Base-by-base conservation (phyloP, 2,888 invertebrate species). In the Augiades crinisus region DNA sequence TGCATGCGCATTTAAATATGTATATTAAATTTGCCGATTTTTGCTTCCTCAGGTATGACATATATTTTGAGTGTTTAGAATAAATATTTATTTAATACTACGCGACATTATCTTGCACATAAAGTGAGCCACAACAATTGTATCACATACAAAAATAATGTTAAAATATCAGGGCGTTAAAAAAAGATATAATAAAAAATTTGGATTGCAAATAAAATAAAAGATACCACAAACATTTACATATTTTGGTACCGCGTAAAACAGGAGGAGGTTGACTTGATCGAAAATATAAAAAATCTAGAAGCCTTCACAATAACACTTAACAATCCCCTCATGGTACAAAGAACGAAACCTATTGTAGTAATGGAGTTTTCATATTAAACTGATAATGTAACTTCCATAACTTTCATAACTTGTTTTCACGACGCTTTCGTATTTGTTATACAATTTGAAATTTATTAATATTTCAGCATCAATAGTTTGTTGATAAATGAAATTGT, bases 191-290 rank as follows among this genome's bases (percentile, higher is more conserved):
- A 62, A 57, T 54, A 41, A 57, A 51, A 60, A 52, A 52, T 45
- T 50, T 43, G 37, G 37, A 33, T 33, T 58, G 62, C 59, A 56
- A 63, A 67, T 60, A 53, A 50, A 54, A 37, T 21, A 45, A 33
- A 53, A 36, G 36, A 24, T 40, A 33, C 33, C 16, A 47, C 33
- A 41, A 37, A 54, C 24, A 53, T 47, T 27, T 33, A 30, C 30
- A 43, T 19, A 31, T 19, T 71, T 71, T 70, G 70, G 69, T 75
- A 68, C 67, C 75, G 78, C 75, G 83, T n/a, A 79, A 81, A 87
- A 88, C 88, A 88, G 88, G 88, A 83, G 88, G 88, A 88, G 88
- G 88, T 85, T 72, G 72, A 75, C 74, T 73, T 76, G 63, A 68
- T 69, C 66, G 60, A 70, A 72, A 74, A 64, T 69, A 70, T 70